phyloP scores from a whole-genome alignment of 2,113 vertebrate genomes.

The Phasianus colchicus region DNA sequence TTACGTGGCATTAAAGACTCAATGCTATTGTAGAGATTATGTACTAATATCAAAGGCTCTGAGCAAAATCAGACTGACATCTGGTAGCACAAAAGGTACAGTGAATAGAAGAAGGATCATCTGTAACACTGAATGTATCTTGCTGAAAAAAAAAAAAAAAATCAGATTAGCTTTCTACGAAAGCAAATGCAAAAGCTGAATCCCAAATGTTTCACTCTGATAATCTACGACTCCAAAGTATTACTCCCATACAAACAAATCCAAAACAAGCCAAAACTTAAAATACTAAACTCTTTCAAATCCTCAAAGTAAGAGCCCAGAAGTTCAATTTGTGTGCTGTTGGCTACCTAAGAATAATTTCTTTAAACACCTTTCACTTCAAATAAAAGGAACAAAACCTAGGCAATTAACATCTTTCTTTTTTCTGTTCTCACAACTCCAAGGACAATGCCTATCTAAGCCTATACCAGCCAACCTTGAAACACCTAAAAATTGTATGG shows the following conservation, averaged over 20 bases:
- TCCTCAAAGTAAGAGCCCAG: not conserved
- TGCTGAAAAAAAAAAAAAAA: constrained; percentile 14
- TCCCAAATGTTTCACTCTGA: not conserved
- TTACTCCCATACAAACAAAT: not conserved
- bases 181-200: not conserved
- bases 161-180: not conserved
- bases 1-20: not conserved
- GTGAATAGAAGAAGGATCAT: not conserved
- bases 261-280: not conserved
- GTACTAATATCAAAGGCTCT: not conserved
- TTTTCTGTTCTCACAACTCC: not conserved
- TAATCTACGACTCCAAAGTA: not conserved
- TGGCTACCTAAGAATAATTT: not conserved
- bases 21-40: not conserved
- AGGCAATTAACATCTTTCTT: not conserved
- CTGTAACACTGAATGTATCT: not conserved
- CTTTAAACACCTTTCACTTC: not conserved
- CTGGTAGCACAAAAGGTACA: not conserved
- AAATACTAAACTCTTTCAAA: not conserved
- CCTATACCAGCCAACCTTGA: not conserved
- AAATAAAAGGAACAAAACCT: not conserved
- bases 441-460: not conserved
- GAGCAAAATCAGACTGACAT: not conserved
- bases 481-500: not conserved
- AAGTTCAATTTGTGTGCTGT: not conserved